phyloP scores from a whole-genome alignment of 2,888 invertebrate genomes.

The Yponomeuta sedellus region DNA sequence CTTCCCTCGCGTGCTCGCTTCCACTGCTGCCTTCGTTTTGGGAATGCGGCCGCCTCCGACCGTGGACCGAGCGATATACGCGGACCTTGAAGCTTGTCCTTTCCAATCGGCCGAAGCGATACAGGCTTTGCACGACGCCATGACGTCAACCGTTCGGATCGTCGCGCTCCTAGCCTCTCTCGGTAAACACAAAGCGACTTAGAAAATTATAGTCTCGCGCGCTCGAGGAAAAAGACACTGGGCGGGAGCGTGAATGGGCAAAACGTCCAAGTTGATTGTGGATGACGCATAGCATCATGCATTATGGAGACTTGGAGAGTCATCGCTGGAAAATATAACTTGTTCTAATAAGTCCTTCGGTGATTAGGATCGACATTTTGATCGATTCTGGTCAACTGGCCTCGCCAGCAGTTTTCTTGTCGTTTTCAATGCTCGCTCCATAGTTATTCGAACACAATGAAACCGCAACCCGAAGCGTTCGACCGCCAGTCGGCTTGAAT shows the following conservation, averaged over 20 bases:
- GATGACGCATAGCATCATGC: slow-evolving; percentile 5
- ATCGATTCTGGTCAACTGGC: slow-evolving; percentile 26
- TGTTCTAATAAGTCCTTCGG: background rate
- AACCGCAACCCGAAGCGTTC: slow-evolving; percentile 73
- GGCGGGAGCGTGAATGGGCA: slow-evolving; percentile 7
- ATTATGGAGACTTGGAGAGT: slow-evolving; percentile 2
- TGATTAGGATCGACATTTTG: slow-evolving; percentile 21
- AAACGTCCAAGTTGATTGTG: slow-evolving; percentile 11
- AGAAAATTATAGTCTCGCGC: slow-evolving; percentile 52
- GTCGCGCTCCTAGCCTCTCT: slow-evolving; percentile 70
- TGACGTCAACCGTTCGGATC: slow-evolving; percentile 74
- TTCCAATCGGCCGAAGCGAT: slow-evolving; percentile 34
- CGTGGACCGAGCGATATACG: slow-evolving; percentile 44
- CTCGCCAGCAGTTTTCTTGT: slow-evolving; percentile 26
- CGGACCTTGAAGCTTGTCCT: slow-evolving; percentile 22
- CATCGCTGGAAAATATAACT: background rate
- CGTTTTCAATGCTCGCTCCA: slow-evolving; percentile 58
- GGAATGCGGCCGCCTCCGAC: slow-evolving; percentile 21
- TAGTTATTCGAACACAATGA: slow-evolving; percentile 74
- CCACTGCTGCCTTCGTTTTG: slow-evolving; percentile 43
- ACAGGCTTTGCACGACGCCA: slow-evolving; percentile 59
- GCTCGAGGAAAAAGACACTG: slow-evolving; percentile 38
- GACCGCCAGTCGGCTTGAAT: slow-evolving; percentile 58
- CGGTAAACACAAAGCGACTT: slow-evolving; percentile 62
- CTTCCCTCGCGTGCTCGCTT: slow-evolving; percentile 32